A percentile compares a stretch with the other conserved stretches of the same genome.
Evolutionary conservation across 2,797 vertebrate genomes (phyloP).

Genomic region (Sebastes dallii): DNA sequence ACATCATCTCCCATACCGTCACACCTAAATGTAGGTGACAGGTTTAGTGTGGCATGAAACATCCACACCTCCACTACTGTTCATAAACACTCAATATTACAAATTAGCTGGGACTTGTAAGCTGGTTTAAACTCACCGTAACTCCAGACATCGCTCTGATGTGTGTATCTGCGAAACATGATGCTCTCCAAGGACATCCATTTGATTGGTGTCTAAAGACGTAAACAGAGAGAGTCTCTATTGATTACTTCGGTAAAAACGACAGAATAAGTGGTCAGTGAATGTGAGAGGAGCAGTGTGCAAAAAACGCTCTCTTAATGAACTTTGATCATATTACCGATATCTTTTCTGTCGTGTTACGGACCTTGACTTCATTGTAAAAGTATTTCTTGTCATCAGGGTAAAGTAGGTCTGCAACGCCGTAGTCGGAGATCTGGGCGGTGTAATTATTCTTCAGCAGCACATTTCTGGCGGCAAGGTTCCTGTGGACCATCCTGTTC

Average conservation of each 20-base stretch:
- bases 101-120: neutral
- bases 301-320: neutral
- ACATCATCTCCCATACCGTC: slow-evolving; percentile 98
- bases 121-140: slow-evolving; percentile 85
- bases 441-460: slow-evolving; percentile 92
- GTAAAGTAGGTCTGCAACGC: slow-evolving; percentile 91
- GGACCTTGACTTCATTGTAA: slow-evolving; percentile 92
- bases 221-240: neutral
- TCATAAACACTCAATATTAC: neutral
- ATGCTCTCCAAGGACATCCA: slow-evolving; percentile 98
- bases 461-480: slow-evolving; percentile 93
- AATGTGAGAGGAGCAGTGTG: neutral
- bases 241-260: neutral
- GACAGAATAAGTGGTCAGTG: neutral
- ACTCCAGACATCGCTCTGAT: slow-evolving; percentile 98
- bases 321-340: slow-evolving; percentile 9
- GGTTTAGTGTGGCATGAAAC: neutral
- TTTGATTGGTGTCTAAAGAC: slow-evolving; percentile 89
- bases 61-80: neutral
- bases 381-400: slow-evolving; percentile 94
- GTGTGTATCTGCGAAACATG: slow-evolving; percentile 93
- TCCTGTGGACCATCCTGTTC: slow-evolving; percentile 93
- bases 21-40: slow-evolving; percentile 82
- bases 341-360: slow-evolving; percentile 8
- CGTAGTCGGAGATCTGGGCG: slow-evolving; percentile 94